These are phyloP conservation scores for Amphibalanus amphitrite DNA, from an alignment of 1,140 invertebrate genomes.

Conservation along the genomic window DNA sequence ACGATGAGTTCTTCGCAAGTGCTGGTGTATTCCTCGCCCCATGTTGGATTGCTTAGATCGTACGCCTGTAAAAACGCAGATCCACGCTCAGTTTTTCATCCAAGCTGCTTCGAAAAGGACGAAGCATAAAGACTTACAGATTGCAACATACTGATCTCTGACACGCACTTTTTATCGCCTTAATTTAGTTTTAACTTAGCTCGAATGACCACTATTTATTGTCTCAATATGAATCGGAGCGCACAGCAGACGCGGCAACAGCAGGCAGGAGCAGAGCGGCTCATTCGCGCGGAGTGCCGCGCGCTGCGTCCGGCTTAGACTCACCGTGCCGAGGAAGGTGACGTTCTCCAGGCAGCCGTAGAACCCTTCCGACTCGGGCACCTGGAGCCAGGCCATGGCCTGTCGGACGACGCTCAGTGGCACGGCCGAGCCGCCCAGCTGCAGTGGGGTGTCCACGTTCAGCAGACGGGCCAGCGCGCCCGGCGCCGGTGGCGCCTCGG, in stretches of 20 bases:
- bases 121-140: too few relatives aligned
- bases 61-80: neutral
- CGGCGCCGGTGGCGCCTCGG: too few relatives aligned
- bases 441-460: constrained; percentile 83
- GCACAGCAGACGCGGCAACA: too few relatives aligned
- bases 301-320: too few relatives aligned
- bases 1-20: neutral
- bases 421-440: constrained; percentile 52
- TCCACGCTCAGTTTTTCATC: too few relatives aligned
- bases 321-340: neutral
- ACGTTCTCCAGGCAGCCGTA: neutral
- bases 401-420: neutral
- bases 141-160: too few relatives aligned
- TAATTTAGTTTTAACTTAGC: too few relatives aligned
- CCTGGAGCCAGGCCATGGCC: neutral
- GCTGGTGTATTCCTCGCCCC: neutral
- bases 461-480: constrained; percentile 26
- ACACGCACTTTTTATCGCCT: too few relatives aligned
- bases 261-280: neutral
- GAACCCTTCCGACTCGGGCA: neutral
- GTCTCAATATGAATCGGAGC: too few relatives aligned
- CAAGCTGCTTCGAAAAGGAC: too few relatives aligned
- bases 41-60: neutral
- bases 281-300: too few relatives aligned
- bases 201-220: too few relatives aligned